Evolutionary conservation across 1,140 invertebrate species (phyloP), one percentile per base, ranked within the genome.

Genomic region (Leguminivora glycinivorella): DNA sequence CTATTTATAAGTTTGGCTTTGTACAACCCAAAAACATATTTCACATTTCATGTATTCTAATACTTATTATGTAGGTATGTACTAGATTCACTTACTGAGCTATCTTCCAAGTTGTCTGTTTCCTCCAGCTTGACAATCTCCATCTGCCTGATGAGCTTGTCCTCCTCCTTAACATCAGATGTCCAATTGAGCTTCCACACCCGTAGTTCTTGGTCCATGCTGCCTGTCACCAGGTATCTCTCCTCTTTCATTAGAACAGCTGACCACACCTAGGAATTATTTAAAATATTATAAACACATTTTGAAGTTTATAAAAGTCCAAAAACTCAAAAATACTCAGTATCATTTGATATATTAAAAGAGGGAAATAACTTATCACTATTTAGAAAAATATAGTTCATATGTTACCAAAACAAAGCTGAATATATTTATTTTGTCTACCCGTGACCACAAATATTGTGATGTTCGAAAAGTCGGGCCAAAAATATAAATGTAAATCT

Each of bases 191-290:
- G 88, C 83, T 95, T 95, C 95, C 96, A 99, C 0, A 99, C 95
- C 77, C 95, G 92, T 56, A 99, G 90, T 88, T 97, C 96, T 78
- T 94, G 94, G 83, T 98, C 97, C 72, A 94, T 94, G 72, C 95
- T 96, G 10, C 98, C 98, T 43, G 97, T 97, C 22, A 99, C 94
- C 72, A 99, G 92, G 82, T 97, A 95, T 73, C 94, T 93, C 75
- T 96, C 96, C 75, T 97, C 91, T 83, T 95, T 95, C 24, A 96
- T 83, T 29, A 99, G 85, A n/a, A 94, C 93, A 79, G 98, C 94
- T 73, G 95, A 94, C 95, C 97, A 99, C 26, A 99, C 94, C 96
- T 97, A 74, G 40, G 89, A 70, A 58, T 40, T 52, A 17, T 22
- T 22, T 22, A 52, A 52, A 52, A 52, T 19, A 6, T 17, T 17